Percentiles rank a stretch among this genome's conserved stretches.
phyloP scores from a whole-genome alignment of 2,888 invertebrate species.

The Acanthopleura granulata region DNA sequence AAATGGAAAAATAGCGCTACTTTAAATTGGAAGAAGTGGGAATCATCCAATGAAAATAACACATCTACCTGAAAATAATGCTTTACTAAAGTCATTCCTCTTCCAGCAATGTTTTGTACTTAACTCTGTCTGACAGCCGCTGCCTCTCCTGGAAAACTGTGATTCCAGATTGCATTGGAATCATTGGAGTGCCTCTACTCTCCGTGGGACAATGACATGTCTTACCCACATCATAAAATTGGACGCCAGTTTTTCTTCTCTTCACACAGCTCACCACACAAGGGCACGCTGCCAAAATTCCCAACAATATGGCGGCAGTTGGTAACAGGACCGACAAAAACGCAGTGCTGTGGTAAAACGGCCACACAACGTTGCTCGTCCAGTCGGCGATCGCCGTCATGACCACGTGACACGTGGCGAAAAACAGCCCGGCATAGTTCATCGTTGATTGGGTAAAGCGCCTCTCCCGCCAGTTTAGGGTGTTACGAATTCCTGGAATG shows the following conservation, averaged over 20 bases:
- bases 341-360: conserved; percentile 5
- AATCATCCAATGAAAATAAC: too few relatives aligned
- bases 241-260: background rate
- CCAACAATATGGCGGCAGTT: background rate
- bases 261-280: background rate
- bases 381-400: conserved; percentile 54
- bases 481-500: background rate
- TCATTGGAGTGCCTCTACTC: background rate
- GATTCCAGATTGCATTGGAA: background rate
- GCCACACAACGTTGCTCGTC: conserved; percentile 23
- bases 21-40: too few relatives aligned
- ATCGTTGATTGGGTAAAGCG: conserved; percentile 12
- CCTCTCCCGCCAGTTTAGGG: background rate
- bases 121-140: conserved; percentile 4
- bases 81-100: background rate
- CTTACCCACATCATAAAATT: background rate
- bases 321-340: background rate
- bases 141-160: background rate
- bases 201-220: background rate
- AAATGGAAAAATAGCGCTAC: too few relatives aligned
- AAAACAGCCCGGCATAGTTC: background rate
- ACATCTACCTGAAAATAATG: background rate
- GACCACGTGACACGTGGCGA: conserved; percentile 28
- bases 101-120: background rate
- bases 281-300: background rate